Conservation (phyloP, 2,113 vertebrate genomes). For the Cinclus cinclus region DNA sequence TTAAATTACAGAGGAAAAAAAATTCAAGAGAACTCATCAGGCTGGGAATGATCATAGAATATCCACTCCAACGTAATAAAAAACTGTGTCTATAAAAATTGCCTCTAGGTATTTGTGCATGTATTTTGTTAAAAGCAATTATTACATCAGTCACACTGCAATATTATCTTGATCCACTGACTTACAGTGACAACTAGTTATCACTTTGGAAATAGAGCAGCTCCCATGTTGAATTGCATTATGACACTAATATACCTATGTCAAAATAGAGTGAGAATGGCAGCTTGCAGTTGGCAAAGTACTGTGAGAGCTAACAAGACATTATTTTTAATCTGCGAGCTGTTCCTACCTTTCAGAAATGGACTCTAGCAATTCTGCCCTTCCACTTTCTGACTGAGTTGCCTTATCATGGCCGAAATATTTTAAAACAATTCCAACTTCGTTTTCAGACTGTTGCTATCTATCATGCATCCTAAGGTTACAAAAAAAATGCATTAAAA, state of each 20-base stretch:
- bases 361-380: background rate
- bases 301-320: background rate
- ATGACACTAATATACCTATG: background rate
- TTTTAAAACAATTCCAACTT: background rate
- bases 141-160: background rate
- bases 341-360: background rate
- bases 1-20: background rate
- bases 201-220: conserved; percentile 1
- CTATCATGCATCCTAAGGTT: background rate
- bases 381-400: background rate
- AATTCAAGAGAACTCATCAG: background rate
- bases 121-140: background rate
- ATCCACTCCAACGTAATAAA: background rate
- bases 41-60: background rate
- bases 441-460: background rate
- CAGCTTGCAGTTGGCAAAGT: background rate
- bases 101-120: background rate
- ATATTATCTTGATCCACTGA: background rate
- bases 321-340: background rate
- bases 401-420: background rate
- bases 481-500: background rate
- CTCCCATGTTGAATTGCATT: background rate
- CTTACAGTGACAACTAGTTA: background rate
- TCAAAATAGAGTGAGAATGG: background rate
- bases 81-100: background rate